Conservation (phyloP, 1,140 invertebrate genomes). For the Mycetomoellerius zeteki region DNA sequence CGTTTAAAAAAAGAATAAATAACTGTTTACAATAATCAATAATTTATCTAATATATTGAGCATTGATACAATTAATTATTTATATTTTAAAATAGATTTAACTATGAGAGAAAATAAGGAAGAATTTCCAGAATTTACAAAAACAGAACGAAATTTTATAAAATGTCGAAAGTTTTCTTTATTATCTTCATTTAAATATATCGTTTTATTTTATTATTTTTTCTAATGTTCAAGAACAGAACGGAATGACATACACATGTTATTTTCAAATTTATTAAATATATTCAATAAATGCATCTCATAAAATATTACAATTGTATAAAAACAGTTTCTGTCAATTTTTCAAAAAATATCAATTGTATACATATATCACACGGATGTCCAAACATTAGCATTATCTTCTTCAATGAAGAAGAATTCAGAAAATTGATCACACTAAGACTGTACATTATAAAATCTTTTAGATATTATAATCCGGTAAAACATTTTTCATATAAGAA, state of each 20-base stretch:
- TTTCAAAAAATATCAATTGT: neutral
- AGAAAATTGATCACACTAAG: neutral
- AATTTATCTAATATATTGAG: too few species aligned
- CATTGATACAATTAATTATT: too few species aligned
- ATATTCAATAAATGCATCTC: neutral
- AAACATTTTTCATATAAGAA: too few species aligned
- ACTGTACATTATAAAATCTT: neutral
- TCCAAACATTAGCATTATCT: neutral
- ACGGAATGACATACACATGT: neutral
- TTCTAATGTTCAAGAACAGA: neutral
- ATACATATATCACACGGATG: neutral
- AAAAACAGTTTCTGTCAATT: neutral
- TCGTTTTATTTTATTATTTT: neutral
- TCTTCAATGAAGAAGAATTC: neutral
- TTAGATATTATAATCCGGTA: neutral
- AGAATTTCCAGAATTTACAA: too few species aligned
- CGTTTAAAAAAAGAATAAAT: too few species aligned
- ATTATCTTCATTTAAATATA: neutral
- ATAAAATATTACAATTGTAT: neutral
- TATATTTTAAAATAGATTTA: too few species aligned
- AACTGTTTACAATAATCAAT: too few species aligned
- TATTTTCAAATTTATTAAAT: slow-evolving; percentile 4
- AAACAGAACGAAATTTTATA: too few species aligned
- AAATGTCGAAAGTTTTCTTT: neutral
- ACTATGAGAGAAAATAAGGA: too few species aligned